These are phyloP conservation scores for Drosophila longiperda DNA, from an alignment of 2,888 invertebrate genomes.

Conservation along the genomic window DNA sequence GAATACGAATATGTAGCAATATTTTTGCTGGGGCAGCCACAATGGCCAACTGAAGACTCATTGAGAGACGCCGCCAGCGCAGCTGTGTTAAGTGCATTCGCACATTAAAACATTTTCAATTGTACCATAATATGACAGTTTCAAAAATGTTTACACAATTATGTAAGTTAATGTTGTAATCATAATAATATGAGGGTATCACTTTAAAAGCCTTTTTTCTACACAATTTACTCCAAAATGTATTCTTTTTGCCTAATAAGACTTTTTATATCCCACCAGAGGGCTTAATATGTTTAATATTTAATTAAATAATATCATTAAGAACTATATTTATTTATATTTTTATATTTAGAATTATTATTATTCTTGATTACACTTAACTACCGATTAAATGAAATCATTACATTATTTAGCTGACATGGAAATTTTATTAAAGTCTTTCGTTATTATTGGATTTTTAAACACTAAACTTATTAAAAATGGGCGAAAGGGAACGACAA, in stretches of 20 bases:
- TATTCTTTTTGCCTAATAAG: slow-evolving; percentile 72
- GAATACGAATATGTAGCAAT: slow-evolving; percentile 43
- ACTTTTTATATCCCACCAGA: background rate
- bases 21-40: slow-evolving; percentile 26
- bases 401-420: background rate
- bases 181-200: slow-evolving; percentile 3
- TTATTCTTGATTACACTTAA: background rate
- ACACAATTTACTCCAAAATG: slow-evolving; percentile 62
- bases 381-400: background rate
- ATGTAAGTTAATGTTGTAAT: background rate
- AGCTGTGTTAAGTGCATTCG: slow-evolving; percentile 70
- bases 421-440: no score
- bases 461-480: no score
- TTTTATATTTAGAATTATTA: no score
- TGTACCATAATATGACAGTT: slow-evolving; percentile 28
- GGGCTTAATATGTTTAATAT: background rate
- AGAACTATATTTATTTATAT: background rate
- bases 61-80: slow-evolving; percentile 43
- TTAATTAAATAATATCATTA: background rate
- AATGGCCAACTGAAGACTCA: slow-evolving; percentile 55
- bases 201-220: slow-evolving; percentile 15
- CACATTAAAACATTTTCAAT: slow-evolving; percentile 60
- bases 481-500: no score
- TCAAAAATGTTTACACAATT: slow-evolving; percentile 3
- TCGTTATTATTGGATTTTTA: no score